These are phyloP conservation scores for Gastrophysa polygoni DNA, from an alignment of 2,888 invertebrate genomes.

Conservation along the genomic window DNA sequence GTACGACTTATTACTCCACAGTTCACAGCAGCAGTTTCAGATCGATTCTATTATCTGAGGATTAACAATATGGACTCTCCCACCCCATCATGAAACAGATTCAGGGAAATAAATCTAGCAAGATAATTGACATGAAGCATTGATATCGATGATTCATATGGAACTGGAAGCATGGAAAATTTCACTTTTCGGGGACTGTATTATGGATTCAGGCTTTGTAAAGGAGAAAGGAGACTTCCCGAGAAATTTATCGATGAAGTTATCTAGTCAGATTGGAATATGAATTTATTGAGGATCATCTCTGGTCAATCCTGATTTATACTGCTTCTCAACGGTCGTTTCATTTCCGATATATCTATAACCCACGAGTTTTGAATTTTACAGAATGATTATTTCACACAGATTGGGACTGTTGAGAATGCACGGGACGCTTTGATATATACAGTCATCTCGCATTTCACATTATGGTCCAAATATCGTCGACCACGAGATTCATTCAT, in stretches of 20 bases:
- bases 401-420: too few relatives aligned
- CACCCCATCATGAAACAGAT: neutral
- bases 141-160: neutral
- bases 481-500: too few relatives aligned
- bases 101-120: neutral
- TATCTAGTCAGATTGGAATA: neutral
- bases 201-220: neutral
- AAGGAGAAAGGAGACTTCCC: neutral
- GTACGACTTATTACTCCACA: too few relatives aligned
- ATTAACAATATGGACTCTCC: neutral
- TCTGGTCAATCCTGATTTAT: neutral
- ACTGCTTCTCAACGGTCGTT: neutral
- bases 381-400: too few relatives aligned
- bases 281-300: neutral
- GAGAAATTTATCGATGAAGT: neutral
- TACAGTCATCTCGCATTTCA: too few relatives aligned
- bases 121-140: neutral
- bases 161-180: neutral
- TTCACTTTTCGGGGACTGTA: neutral
- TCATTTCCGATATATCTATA: neutral
- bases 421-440: too few relatives aligned
- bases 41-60: neutral
- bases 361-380: neutral
- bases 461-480: too few relatives aligned
- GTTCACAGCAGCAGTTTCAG: neutral